Evolutionary conservation across 2,888 invertebrate genomes (phyloP), one percentile per base, ranked within the genome.

Genomic region (Thymelicus lineola): DNA sequence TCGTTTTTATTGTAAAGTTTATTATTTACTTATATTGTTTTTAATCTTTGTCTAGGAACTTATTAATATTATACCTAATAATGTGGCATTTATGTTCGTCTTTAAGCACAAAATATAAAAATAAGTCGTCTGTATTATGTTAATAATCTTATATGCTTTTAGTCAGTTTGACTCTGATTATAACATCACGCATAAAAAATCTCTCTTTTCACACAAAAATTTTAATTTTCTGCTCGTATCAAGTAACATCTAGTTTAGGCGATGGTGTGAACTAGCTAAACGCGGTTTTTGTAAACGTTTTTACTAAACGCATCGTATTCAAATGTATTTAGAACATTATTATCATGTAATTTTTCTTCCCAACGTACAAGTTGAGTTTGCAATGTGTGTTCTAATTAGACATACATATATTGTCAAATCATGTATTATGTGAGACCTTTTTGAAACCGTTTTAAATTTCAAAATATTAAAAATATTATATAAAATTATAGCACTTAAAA

Each of bases 81-180:
- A 55, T 58, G 28, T 28, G 28, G 69, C 42, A 59, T 64, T 63
- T 72, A 20, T 66, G 48, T 72, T 71, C 53, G 42, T 66, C 69
- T 14, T 28, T 53, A 35, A 60, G 67, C 67, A 67, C 67, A 67
- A 67, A 65, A 50, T 7, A 15, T 48, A 17, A 17, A 15, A 50
- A 50, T 50, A 17, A 17, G 53, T 53, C 1, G 10, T 20, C 12
- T 12, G n/a, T 15, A 50, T 50, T 50, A 15, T 50, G 5, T 42
- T 12, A 42, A 38, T 12, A 12, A 42, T 42, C 10, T 12, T 42
- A 10, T 42, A 9, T 50, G 17, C 48, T 55, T 12, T 20, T 12
- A 55, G 20, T 55, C 5, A 55, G 28, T 28, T 55, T 28, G 28
- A 12, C 6, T 55, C 1, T 12, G 55, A 15, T 55, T 55, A 9